Base-by-base conservation (phyloP, 2,113 vertebrate genomes). In the Thalassoma bifasciatum region DNA sequence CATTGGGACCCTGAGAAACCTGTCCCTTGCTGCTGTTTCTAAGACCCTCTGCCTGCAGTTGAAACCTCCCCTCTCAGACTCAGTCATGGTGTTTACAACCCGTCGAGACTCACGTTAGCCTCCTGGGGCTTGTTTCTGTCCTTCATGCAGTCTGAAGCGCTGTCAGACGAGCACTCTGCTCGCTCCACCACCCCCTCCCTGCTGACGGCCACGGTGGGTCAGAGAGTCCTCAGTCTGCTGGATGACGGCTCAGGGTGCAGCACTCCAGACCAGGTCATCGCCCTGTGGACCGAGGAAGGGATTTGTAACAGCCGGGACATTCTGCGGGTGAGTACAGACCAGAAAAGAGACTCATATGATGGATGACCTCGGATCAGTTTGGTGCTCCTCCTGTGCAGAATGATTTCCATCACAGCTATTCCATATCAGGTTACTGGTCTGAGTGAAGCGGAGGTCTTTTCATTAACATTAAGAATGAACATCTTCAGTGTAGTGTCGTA, bases 251-350 rank as follows among this genome's bases (percentile, higher is more conserved):
- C 84, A 0, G 93, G 93, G 12, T 92, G 92, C 75, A 88, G 92
- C 30, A 91, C 81, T 26, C 89, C 94, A 0, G 94, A 95, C 47
- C 77, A 88, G 54, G 66, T 95, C 2, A 16, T 93, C 36, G 66
- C 86, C 0, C 6, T 93, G 0, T 96, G 95, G 96, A 92, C 87
- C 7, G 93, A 95, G 83, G 95, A 96, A 85, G 96, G 96, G 1
- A 89, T 97, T 82, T 83, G 72, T 68, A 94, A 94, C 75, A 89
- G 91, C 70, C 86, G 72, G 66, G 85, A 94, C 57, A 93, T 96
- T 75, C 84, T 97, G 50, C 93, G 93, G 94, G 94, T 96, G 37
- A 47, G 86, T 36, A 19, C 19, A 5, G 23, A n/a, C 22, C 8
- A 24, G 21, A 9, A n/a, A 9, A 7, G 17, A 16, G 44, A 19